phyloP scores from a whole-genome alignment of 2,888 invertebrate species.

The Deilephila porcellus region DNA sequence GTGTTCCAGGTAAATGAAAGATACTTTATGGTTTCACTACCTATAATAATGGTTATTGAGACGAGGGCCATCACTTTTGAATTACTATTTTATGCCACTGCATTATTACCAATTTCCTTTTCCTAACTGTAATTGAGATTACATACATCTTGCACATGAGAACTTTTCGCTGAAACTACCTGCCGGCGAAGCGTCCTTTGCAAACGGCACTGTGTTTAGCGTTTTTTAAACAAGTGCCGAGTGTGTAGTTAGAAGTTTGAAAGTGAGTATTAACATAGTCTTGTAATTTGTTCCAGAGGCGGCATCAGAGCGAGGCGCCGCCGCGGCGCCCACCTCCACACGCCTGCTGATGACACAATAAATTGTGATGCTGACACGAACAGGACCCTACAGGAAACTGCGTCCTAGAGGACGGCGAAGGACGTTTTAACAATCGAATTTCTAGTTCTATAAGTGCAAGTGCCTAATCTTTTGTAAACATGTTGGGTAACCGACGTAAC shows the following conservation, averaged over 20 bases:
- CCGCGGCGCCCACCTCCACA: slow-evolving; percentile 67
- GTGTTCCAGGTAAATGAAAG: slow-evolving; percentile 34
- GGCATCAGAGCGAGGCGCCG: slow-evolving; percentile 62
- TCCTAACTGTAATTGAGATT: slow-evolving; percentile 30
- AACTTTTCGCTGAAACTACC: slow-evolving; percentile 9
- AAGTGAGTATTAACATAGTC: slow-evolving; percentile 31
- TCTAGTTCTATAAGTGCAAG: slow-evolving; percentile 71
- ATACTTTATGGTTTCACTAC: slow-evolving; percentile 34
- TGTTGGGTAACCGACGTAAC: slow-evolving; percentile 85
- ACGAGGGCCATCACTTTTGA: slow-evolving; percentile 38
- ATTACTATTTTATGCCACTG: slow-evolving; percentile 39
- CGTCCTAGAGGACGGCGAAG: slow-evolving; percentile 84
- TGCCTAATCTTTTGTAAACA: slow-evolving; percentile 71
- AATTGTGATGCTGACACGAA: slow-evolving; percentile 83
- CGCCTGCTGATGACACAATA: slow-evolving; percentile 77
- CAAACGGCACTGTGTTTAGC: slow-evolving; percentile 16
- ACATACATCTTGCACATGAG: slow-evolving; percentile 25
- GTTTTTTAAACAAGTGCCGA: slow-evolving; percentile 7
- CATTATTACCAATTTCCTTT: slow-evolving; percentile 39
- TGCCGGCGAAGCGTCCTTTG: not conserved
- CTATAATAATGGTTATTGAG: slow-evolving; percentile 37
- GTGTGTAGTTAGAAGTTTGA: not conserved
- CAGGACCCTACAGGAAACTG: slow-evolving; percentile 80
- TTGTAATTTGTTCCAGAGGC: slow-evolving; percentile 68
- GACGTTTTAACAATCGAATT: slow-evolving; percentile 69